Percentiles rank a stretch among this genome's conserved stretches.
phyloP scores from a whole-genome alignment of 2,113 vertebrate species.

The Numida meleagris region DNA sequence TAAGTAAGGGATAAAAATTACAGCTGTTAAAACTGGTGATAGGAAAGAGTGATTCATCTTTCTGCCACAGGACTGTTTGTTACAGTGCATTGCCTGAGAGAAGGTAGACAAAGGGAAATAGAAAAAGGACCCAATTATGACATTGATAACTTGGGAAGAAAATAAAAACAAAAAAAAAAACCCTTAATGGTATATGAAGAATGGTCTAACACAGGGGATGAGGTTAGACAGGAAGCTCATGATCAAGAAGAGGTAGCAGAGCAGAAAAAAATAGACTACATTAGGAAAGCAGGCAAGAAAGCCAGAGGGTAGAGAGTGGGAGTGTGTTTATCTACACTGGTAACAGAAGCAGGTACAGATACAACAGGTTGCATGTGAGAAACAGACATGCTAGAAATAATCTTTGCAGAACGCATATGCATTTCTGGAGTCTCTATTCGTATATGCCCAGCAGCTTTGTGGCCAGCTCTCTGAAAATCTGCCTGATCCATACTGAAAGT shows the following conservation, averaged over 20 bases:
- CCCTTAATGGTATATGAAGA: neutral
- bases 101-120: neutral
- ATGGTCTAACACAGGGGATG: neutral
- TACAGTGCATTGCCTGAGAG: neutral
- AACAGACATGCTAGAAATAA: neutral
- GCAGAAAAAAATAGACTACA: neutral
- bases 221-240: neutral
- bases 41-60: neutral
- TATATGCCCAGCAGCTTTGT: neutral
- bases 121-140: neutral
- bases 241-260: neutral
- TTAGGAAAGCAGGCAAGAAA: neutral
- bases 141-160: neutral
- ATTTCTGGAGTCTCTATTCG: neutral
- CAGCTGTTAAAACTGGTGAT: neutral
- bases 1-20: neutral
- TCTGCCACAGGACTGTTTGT: neutral
- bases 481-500: neutral
- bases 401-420: neutral
- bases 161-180: neutral
- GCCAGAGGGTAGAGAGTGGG: neutral
- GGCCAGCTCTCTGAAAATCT: neutral
- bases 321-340: neutral
- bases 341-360: neutral
- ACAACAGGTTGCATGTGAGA: neutral